Base-by-base conservation (phyloP, 2,797 vertebrate genomes). In the Trachops cirrhosus region DNA sequence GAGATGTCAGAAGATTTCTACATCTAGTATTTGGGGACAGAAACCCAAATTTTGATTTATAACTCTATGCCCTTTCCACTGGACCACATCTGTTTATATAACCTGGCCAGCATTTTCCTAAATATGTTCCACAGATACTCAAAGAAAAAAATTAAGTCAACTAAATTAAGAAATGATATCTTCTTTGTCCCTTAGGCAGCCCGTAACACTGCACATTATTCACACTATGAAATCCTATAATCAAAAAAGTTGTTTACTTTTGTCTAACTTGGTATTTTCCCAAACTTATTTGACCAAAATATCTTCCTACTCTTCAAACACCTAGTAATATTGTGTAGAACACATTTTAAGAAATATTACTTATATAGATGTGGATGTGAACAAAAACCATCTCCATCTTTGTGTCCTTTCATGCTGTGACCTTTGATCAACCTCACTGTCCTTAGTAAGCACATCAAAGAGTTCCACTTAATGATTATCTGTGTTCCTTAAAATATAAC, bases 231-330 rank as follows among this genome's bases (percentile, higher is more conserved):
- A 91, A 91, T 44, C 3, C 32, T 70, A 9, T 44, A 44, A 86
- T 73, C 46, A 82, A 41, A 89, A 71, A 73, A 86, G 29, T 75
- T 78, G 16, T 32, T 84, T 85, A 84, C 32, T 29, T 44, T 62
- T 77, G 5, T 67, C 26, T 96, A 68, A 57, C 15, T 93, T 12
- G 46, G 0, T 79, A 85, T 44, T 70, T 70, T 92, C 41, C 64
- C 71, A 85, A 80, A 77, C 6, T 75, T 32, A 92, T n/a, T 26
- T 80, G 44, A 71, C 37, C 34, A 59, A 32, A 88, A 91, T 86
- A 91, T 88, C 46, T 10, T 62, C 86, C 91, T 95, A 71, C 59
- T 85, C 34, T 59, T 87, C 37, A 84, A 96, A 95, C 4, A 54
- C 41, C 83, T 71, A 64, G 19, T 86, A 74, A 73, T 37, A 88